Conservation (phyloP, 2,113 vertebrate species). For the Lucifuga dentata region DNA sequence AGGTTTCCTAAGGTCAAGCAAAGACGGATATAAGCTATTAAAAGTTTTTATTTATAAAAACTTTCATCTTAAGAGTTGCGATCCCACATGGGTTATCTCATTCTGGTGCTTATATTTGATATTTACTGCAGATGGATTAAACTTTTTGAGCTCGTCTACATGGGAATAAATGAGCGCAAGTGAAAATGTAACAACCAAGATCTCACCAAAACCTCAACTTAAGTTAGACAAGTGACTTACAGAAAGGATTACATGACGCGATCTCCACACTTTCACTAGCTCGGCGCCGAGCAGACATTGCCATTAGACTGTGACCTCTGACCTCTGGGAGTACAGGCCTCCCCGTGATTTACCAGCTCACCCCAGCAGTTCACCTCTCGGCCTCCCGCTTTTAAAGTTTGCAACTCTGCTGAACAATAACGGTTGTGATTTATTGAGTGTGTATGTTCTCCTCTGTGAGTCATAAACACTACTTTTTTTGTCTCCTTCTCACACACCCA, state of each 20-base stretch:
- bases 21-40: no score
- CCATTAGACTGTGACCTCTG: slow-evolving; percentile 41
- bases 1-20: no score
- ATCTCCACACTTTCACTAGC: slow-evolving; percentile 17
- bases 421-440: slow-evolving; percentile 45
- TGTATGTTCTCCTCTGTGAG: slow-evolving; percentile 21
- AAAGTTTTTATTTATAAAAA: no score
- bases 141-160: no score
- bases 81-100: no score
- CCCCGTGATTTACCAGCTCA: slow-evolving; percentile 25
- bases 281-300: background rate
- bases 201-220: background rate
- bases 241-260: background rate
- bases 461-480: slow-evolving; percentile 34
- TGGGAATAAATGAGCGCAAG: background rate
- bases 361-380: slow-evolving; percentile 13
- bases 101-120: no score
- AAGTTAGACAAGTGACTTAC: background rate
- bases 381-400: slow-evolving; percentile 24
- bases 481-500: background rate
- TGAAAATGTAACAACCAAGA: background rate
- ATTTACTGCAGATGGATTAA: no score
- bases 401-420: slow-evolving; percentile 23
- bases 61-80: no score
- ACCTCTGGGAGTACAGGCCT: slow-evolving; percentile 26